A percentile compares a stretch with the other conserved stretches of the same genome.
Evolutionary conservation across 2,888 invertebrate species (phyloP).

Genomic region (Drosophila paramelanica): DNA sequence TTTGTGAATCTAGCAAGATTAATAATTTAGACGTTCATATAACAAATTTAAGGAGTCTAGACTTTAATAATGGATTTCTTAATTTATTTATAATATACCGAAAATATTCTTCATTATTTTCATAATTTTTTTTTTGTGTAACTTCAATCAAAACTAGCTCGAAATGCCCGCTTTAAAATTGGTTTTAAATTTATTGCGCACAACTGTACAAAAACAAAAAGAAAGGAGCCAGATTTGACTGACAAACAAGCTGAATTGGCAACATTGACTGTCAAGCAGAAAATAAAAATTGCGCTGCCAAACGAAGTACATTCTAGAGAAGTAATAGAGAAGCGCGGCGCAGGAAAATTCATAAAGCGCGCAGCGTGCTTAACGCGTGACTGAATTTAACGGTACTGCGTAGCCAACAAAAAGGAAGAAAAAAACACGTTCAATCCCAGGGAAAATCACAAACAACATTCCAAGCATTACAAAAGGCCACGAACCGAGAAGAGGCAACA

Average conservation of each 20-base stretch:
- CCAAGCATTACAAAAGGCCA: conserved; percentile 56
- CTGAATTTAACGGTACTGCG: conserved; percentile 56
- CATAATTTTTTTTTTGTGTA: no score
- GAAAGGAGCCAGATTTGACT: background rate
- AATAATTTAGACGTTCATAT: no score
- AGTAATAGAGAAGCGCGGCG: conserved; percentile 55
- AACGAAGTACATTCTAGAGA: conserved; percentile 33
- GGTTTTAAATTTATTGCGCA: background rate
- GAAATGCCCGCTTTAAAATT: background rate
- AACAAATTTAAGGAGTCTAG: no score
- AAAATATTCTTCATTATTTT: no score
- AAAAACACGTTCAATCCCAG: conserved; percentile 27
- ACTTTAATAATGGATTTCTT: no score
- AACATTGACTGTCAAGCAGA: conserved; percentile 19
- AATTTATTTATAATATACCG: no score
- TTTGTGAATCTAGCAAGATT: no score
- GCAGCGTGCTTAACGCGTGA: conserved; percentile 67
- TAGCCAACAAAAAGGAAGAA: conserved; percentile 19
- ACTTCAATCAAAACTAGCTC: no score
- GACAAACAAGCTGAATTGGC: background rate
- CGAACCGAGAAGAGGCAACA: background rate
- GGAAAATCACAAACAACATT: conserved; percentile 73
- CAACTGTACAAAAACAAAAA: background rate
- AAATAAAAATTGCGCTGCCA: conserved; percentile 25
- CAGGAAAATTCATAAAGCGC: conserved; percentile 68